phyloP scores from a whole-genome alignment of 1,140 invertebrate species.

The Cydia amplana region DNA sequence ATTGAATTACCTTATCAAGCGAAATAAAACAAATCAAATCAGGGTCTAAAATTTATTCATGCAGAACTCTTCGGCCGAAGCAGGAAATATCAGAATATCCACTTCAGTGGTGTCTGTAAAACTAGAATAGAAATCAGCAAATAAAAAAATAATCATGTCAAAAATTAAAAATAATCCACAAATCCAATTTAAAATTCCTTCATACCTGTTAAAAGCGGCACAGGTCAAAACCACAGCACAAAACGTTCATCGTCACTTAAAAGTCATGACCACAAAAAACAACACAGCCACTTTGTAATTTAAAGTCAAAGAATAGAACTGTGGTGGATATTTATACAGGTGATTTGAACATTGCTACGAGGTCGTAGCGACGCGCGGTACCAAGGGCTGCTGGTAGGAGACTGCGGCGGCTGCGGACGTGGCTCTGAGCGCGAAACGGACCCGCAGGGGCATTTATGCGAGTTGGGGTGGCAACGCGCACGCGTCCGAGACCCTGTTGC shows the following conservation, averaged over 20 bases:
- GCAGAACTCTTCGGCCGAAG: neutral
- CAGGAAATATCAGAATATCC: neutral
- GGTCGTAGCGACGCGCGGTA: conserved; percentile 38
- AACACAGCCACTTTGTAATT: conserved; percentile 17
- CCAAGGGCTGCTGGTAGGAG: conserved; percentile 34
- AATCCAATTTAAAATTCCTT: conserved; percentile 36
- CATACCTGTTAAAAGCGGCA: conserved; percentile 56
- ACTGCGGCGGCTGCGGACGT: conserved; percentile 37
- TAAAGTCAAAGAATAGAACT: conserved; percentile 47
- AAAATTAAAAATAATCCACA: neutral
- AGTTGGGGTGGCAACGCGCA: conserved; percentile 67
- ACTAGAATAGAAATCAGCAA: conserved; percentile 5
- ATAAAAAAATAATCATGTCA: neutral
- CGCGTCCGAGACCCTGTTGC: conserved; percentile 77
- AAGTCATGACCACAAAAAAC: conserved; percentile 47
- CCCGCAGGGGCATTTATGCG: conserved; percentile 62
- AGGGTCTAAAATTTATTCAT: neutral
- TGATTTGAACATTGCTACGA: conserved; percentile 49
- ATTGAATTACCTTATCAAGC: neutral
- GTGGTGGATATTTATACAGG: conserved; percentile 42
- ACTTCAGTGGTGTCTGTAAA: neutral
- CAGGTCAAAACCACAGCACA: conserved; percentile 43
- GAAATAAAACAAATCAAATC: neutral
- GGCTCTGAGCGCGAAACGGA: conserved; percentile 57
- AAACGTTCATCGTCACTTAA: conserved; percentile 40